phyloP scores from a whole-genome alignment of 2,888 invertebrate species.

The Leptothorax acervorum region DNA sequence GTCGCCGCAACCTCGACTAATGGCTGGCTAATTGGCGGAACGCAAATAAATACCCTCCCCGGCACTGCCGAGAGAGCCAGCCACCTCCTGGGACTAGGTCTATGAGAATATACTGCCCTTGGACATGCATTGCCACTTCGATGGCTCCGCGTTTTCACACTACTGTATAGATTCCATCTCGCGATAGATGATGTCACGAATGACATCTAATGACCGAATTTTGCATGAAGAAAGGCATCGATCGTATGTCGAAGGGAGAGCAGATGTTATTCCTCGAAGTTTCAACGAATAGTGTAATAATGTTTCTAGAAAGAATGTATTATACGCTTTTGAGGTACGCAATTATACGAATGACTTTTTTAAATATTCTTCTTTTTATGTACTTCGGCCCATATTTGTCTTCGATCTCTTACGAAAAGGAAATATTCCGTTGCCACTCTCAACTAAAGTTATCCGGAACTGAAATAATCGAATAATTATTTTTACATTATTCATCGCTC shows the following conservation, averaged over 20 bases:
- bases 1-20: conserved; percentile 80
- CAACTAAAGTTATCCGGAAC: conserved; percentile 3
- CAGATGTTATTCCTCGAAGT: not conserved
- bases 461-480: conserved; percentile 11
- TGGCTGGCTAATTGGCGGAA: conserved; percentile 84
- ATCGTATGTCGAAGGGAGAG: not conserved
- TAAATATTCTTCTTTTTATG: not conserved
- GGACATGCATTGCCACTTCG: conserved; percentile 83
- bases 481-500: conserved; percentile 23
- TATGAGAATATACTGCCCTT: conserved; percentile 84
- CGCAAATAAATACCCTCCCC: conserved; percentile 85
- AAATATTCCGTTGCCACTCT: not conserved
- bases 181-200: conserved; percentile 1
- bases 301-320: not conserved
- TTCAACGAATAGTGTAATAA: not conserved
- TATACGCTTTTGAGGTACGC: no score
- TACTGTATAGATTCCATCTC: conserved; percentile 9
- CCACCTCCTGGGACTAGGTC: conserved; percentile 76
- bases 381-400: not conserved
- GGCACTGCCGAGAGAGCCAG: conserved; percentile 74
- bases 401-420: not conserved
- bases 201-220: conserved; percentile 23
- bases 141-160: conserved; percentile 62
- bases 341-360: not conserved
- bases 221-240: not conserved